Percentiles rank a stretch among this genome's conserved stretches.
These are phyloP conservation scores for Drepanosiphum platanoidis DNA, from an alignment of 2,888 invertebrate species.

Conservation along the genomic window DNA sequence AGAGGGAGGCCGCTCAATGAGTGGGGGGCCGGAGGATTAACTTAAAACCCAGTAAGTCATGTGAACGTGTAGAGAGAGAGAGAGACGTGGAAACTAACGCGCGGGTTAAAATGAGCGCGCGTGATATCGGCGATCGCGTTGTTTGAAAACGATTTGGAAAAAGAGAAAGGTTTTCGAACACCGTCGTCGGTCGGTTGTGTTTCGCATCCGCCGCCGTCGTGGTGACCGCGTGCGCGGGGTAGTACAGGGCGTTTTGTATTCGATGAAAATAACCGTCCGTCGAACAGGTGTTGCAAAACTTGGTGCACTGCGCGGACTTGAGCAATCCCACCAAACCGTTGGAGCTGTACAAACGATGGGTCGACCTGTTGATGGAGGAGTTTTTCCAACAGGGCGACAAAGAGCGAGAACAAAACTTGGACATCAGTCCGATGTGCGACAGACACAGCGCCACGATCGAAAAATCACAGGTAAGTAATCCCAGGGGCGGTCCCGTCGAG, in stretches of 20 bases:
- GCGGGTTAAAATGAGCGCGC: no score
- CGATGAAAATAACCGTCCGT: background rate
- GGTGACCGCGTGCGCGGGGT: no score
- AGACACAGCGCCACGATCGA: slow-evolving; percentile 95
- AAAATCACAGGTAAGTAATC: slow-evolving; percentile 84
- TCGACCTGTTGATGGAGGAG: slow-evolving; percentile 95
- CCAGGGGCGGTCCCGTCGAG: background rate
- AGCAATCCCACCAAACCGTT: slow-evolving; percentile 96
- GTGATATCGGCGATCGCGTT: no score
- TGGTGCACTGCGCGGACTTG: slow-evolving; percentile 98
- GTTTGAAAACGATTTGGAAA: no score
- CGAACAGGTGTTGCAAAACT: slow-evolving; percentile 91
- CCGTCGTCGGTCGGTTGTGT: background rate
- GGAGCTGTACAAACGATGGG: slow-evolving; percentile 93
- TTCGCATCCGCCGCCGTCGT: no score
- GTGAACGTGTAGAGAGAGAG: no score
- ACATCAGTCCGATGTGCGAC: slow-evolving; percentile 99
- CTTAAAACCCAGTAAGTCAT: no score
- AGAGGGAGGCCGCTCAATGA: no score
- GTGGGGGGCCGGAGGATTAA: no score
- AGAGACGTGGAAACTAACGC: no score
- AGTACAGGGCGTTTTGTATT: background rate
- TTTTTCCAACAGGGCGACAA: slow-evolving; percentile 98
- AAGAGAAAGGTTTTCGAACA: background rate
- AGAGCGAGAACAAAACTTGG: slow-evolving; percentile 93